A percentile compares a stretch with the other conserved stretches of the same genome.
Evolutionary conservation across 2,888 invertebrate genomes (phyloP).

Genomic region (Leucophora obtusa): DNA sequence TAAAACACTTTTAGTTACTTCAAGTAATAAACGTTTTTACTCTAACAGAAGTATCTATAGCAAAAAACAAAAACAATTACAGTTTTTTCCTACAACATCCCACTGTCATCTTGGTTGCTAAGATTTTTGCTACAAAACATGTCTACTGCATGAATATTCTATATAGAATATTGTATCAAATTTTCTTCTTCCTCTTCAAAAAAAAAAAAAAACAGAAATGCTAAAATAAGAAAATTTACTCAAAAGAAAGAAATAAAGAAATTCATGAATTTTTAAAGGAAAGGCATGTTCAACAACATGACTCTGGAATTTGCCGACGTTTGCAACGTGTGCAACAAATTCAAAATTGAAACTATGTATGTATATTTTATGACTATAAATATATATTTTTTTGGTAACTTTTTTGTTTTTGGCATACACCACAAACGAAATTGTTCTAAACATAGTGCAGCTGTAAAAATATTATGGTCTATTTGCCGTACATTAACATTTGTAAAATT

Average conservation of each 20-base stretch:
- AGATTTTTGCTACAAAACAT: slow-evolving; percentile 28
- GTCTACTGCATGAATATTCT: slow-evolving; percentile 23
- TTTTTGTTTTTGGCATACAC: slow-evolving; percentile 37
- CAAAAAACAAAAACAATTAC: not conserved
- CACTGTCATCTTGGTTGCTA: slow-evolving; percentile 24
- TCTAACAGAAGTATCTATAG: not conserved
- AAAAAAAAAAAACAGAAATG: slow-evolving; percentile 1
- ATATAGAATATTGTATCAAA: slow-evolving; percentile 17
- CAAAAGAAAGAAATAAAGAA: slow-evolving; percentile 12
- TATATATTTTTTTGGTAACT: slow-evolving; percentile 9
- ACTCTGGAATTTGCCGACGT: slow-evolving; percentile 57
- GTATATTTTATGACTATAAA: slow-evolving; percentile 40
- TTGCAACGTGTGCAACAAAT: slow-evolving; percentile 56
- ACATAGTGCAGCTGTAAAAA: slow-evolving; percentile 56
- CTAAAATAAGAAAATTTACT: slow-evolving; percentile 6
- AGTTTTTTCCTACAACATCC: not conserved
- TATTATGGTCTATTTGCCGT: slow-evolving; percentile 45
- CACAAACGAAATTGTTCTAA: slow-evolving; percentile 20
- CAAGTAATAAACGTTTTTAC: not conserved
- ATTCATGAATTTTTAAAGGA: slow-evolving; percentile 43
- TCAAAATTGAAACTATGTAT: slow-evolving; percentile 44
- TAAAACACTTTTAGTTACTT: not conserved
- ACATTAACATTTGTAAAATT: slow-evolving; percentile 45
- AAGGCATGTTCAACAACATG: slow-evolving; percentile 59
- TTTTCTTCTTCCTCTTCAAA: too few species aligned